Percentiles rank a stretch among this genome's conserved stretches.
These are phyloP conservation scores for Apis cerana DNA, from an alignment of 1,140 invertebrate species.

Conservation along the genomic window DNA sequence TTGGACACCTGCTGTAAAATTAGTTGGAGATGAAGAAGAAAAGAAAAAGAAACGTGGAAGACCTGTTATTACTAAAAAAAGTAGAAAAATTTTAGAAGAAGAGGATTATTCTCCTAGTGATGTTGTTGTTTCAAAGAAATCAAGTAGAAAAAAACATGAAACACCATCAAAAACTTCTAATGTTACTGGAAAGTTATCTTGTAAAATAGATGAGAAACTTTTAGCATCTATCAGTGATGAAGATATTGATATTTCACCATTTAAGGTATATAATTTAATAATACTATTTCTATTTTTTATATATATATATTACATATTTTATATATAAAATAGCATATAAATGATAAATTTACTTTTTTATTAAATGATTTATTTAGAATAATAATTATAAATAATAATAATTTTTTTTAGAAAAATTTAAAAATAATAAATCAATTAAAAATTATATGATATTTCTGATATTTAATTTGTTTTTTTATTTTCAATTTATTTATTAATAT, in stretches of 20 bases:
- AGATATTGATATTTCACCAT: slow-evolving; percentile 79
- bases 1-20: slow-evolving; percentile 85
- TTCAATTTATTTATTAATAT: background rate
- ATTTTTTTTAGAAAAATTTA: background rate
- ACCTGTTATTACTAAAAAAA: slow-evolving; percentile 74
- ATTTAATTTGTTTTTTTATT: background rate
- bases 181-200: slow-evolving; percentile 60
- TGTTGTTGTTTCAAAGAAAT: slow-evolving; percentile 63
- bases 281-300: slow-evolving; percentile 3
- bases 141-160: slow-evolving; percentile 71
- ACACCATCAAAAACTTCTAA: slow-evolving; percentile 55
- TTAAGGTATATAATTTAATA: slow-evolving; percentile 70
- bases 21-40: slow-evolving; percentile 74
- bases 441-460: background rate
- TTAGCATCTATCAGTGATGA: slow-evolving; percentile 74
- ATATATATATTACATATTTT: too few relatives aligned
- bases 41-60: slow-evolving; percentile 76
- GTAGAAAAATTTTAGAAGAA: slow-evolving; percentile 69
- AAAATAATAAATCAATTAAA: background rate
- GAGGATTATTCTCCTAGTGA: slow-evolving; percentile 69
- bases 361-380: too few relatives aligned
- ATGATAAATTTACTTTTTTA: too few relatives aligned
- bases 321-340: too few relatives aligned
- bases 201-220: slow-evolving; percentile 76
- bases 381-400: too few relatives aligned